phyloP scores from a whole-genome alignment of 64 coral and sea anemone genomes.

The Orbicella faveolata region DNA sequence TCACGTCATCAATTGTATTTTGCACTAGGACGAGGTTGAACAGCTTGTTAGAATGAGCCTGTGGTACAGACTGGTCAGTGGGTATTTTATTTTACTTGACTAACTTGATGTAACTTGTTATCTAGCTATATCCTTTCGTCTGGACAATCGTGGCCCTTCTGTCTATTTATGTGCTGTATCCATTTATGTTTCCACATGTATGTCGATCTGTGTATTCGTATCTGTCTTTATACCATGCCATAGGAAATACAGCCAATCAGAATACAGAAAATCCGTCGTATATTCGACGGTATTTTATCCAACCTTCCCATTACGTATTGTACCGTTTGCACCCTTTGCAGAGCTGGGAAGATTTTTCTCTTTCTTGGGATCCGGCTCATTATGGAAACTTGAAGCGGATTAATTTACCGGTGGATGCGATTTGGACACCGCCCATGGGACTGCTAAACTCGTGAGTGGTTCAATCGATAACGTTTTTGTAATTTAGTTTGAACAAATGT shows the following conservation, averaged over 20 bases:
- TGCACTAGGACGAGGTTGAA: slow-evolving; percentile 24
- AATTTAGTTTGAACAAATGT: background rate
- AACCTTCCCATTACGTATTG: too few relatives aligned
- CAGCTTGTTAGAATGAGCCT: slow-evolving; percentile 32
- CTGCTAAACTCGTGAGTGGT: slow-evolving; percentile 29
- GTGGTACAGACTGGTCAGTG: slow-evolving; percentile 44
- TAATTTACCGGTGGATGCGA: slow-evolving; percentile 7
- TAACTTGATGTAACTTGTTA: background rate
- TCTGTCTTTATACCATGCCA: background rate
- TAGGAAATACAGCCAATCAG: background rate
- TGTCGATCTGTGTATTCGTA: background rate
- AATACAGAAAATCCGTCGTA: background rate
- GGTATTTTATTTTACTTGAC: background rate
- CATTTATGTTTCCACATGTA: background rate
- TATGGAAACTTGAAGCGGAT: slow-evolving; percentile 24
- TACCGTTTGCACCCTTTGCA: background rate
- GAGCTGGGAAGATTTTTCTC: slow-evolving; percentile 1
- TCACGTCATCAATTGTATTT: background rate
- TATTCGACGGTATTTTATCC: too few relatives aligned
- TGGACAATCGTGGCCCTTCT: too few relatives aligned
- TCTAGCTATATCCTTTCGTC: too few relatives aligned
- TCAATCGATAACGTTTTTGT: background rate
- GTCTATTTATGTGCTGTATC: background rate
- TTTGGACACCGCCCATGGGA: slow-evolving; percentile 31
- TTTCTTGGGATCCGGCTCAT: background rate